Evolutionary conservation across 1,140 invertebrate genomes (phyloP).

Genomic region (Drosophila micromelanica): DNA sequence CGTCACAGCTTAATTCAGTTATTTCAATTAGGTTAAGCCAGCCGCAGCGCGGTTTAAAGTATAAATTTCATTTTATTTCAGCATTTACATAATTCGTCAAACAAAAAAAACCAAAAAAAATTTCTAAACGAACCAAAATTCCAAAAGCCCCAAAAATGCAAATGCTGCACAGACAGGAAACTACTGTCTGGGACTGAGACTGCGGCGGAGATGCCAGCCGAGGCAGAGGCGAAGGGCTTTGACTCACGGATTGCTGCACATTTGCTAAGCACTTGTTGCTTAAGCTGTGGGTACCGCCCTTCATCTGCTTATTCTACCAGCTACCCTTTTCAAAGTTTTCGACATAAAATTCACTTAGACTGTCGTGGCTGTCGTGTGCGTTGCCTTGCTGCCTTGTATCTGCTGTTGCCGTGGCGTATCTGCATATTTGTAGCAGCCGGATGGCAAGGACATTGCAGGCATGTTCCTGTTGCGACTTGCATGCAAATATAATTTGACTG

Average conservation of each 20-base stretch:
- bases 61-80: constrained; percentile 58
- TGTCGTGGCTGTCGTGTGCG: constrained; percentile 80
- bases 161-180: constrained; percentile 52
- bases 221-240: constrained; percentile 11
- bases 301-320: not conserved
- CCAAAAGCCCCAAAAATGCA: constrained; percentile 62
- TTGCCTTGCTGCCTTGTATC: constrained; percentile 55
- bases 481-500: constrained; percentile 82
- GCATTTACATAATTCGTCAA: constrained; percentile 77
- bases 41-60: constrained; percentile 46
- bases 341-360: constrained; percentile 82
- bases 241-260: constrained; percentile 64
- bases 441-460: constrained; percentile 63
- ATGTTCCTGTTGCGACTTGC: constrained; percentile 65
- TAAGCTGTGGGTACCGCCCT: constrained; percentile 23
- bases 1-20: constrained; percentile 54
- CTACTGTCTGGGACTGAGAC: not conserved
- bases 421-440: constrained; percentile 72
- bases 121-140: constrained; percentile 8
- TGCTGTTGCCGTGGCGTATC: constrained; percentile 62
- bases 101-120: constrained; percentile 37
- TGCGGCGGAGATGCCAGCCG: not conserved
- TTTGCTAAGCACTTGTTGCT: constrained; percentile 69
- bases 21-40: constrained; percentile 73
- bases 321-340: constrained; percentile 79